Conservation (phyloP, 2,888 invertebrate species). For the Drosophila austrosaltans region DNA sequence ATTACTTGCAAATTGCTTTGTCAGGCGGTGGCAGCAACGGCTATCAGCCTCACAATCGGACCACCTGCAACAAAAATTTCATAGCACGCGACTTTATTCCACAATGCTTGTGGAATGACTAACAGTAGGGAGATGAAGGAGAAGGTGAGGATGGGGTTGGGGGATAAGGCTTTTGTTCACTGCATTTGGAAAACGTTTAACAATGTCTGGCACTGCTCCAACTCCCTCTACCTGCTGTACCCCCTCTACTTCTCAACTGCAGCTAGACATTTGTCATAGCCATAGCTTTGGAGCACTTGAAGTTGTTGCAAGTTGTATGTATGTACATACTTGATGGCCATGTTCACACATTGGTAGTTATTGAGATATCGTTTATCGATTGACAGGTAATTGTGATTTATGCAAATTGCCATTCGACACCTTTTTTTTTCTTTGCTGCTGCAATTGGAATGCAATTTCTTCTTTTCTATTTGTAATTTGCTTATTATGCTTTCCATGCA, state of each 20-base stretch:
- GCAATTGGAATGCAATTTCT: constrained; percentile 24
- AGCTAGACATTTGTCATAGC: constrained; percentile 60
- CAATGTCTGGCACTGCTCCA: constrained; percentile 66
- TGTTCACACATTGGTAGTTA: constrained; percentile 50
- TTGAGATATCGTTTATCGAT: constrained; percentile 72
- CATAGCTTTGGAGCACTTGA: constrained; percentile 14
- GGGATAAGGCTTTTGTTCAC: constrained; percentile 53
- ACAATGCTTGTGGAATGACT: constrained; percentile 5
- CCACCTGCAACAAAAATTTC: constrained; percentile 37
- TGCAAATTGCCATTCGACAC: constrained; percentile 72
- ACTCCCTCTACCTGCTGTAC: not conserved
- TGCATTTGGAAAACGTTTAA: constrained; percentile 64
- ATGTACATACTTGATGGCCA: constrained; percentile 26
- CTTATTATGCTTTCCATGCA: constrained; percentile 48
- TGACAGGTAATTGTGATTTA: constrained; percentile 78
- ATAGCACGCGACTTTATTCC: constrained; percentile 43
- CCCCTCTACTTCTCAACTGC: not conserved
- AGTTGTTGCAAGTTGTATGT: constrained; percentile 25
- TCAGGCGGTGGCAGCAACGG: constrained; percentile 17
- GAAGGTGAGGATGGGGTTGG: not conserved
- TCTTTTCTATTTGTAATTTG: constrained; percentile 37
- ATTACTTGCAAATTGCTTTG: constrained; percentile 41
- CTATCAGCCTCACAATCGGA: constrained; percentile 16
- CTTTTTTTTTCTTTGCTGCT: constrained; percentile 40
- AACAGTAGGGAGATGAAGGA: not conserved